Evolutionary conservation across 1,140 invertebrate species (phyloP).

Genomic region (Papilio machaon): DNA sequence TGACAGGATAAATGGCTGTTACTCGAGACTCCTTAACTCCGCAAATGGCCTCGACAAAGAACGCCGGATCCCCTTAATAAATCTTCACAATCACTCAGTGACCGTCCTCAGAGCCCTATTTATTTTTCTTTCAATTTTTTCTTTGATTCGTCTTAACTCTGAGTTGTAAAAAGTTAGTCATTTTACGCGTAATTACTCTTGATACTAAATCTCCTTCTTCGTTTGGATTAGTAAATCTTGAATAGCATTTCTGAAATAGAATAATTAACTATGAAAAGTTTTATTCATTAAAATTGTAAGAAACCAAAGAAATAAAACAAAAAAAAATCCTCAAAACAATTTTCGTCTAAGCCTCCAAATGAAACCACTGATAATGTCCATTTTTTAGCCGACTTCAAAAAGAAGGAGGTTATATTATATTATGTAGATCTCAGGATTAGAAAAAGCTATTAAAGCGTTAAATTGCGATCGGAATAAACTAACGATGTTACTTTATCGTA

Average conservation of each 20-base stretch:
- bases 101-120: conserved; percentile 47
- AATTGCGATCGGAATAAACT: too few relatives aligned
- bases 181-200: conserved; percentile 40
- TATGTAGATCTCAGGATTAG: too few relatives aligned
- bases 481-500: neutral
- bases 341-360: too few relatives aligned
- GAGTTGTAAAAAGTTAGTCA: neutral
- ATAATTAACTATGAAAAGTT: neutral
- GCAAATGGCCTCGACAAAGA: conserved; percentile 45
- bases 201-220: neutral
- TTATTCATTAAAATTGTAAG: neutral
- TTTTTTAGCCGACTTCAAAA: too few relatives aligned
- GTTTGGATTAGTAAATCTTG: neutral
- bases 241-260: neutral
- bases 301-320: neutral
- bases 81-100: conserved; percentile 54
- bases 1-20: conserved; percentile 22
- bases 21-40: conserved; percentile 45
- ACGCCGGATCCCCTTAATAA: conserved; percentile 56
- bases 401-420: too few relatives aligned
- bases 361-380: too few relatives aligned
- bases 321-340: too few relatives aligned
- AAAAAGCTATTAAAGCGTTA: too few relatives aligned
- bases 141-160: conserved; percentile 19
- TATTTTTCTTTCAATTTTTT: conserved; percentile 38